phyloP scores from a whole-genome alignment of 2,797 vertebrate species.

The Arremon aurantiirostris region DNA sequence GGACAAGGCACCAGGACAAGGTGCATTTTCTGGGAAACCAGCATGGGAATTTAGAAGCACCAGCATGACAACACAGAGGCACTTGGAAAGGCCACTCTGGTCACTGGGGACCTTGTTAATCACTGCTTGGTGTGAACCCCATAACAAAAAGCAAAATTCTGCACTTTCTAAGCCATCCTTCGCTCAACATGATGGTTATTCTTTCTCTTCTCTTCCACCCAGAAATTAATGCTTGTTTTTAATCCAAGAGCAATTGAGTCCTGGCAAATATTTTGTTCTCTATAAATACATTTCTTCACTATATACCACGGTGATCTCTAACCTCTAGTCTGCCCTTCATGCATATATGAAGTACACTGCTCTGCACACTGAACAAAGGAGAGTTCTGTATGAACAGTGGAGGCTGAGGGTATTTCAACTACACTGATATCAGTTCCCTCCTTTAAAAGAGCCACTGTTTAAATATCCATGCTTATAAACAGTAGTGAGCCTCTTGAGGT shows the following conservation, averaged over 20 bases:
- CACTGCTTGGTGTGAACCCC: neutral
- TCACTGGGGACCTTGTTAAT: neutral
- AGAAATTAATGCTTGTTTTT: neutral
- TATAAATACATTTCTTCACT: neutral
- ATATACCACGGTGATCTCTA: neutral
- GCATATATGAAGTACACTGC: neutral
- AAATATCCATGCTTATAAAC: neutral
- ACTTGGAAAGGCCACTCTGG: neutral
- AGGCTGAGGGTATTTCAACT: neutral
- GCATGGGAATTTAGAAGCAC: fast-evolving
- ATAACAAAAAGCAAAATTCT: neutral
- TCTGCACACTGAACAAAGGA: neutral
- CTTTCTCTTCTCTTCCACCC: neutral
- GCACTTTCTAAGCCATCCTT: neutral
- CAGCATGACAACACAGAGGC: neutral
- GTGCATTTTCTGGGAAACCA: neutral
- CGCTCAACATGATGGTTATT: neutral
- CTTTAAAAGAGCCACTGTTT: neutral
- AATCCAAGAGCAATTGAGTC: neutral
- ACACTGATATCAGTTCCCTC: neutral
- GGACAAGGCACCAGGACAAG: neutral
- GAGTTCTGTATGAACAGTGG: neutral
- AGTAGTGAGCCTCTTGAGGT: neutral
- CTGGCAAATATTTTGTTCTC: neutral
- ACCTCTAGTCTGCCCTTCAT: neutral